Evolutionary conservation across 2,113 vertebrate genomes (phyloP).

Genomic region (Isichthys henryi): DNA sequence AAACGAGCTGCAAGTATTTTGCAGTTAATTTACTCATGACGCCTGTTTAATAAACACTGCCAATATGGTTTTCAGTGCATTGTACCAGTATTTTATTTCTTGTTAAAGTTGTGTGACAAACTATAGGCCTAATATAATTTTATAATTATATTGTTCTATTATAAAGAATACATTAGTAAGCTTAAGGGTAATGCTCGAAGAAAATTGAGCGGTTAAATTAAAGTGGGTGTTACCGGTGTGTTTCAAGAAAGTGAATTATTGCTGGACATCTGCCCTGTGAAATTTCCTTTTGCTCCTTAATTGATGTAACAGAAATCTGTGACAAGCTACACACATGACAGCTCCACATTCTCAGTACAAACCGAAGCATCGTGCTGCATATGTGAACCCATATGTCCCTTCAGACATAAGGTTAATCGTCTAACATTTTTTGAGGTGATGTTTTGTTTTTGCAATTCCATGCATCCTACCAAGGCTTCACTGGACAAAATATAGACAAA

Average conservation of each 20-base stretch:
- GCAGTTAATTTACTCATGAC: not conserved
- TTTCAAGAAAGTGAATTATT: constrained; percentile 32
- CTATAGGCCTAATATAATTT: not conserved
- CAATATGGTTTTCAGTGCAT: not conserved
- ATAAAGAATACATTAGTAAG: not conserved
- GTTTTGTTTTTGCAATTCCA: not conserved
- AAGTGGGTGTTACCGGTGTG: constrained; percentile 31
- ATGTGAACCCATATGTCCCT: not conserved
- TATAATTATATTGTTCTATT: not conserved
- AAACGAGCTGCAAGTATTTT: not conserved
- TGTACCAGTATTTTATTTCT: not conserved
- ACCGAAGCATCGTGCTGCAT: not conserved
- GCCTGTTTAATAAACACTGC: not conserved
- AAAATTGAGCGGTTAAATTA: constrained; percentile 10
- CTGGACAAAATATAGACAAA: not conserved
- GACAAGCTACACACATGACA: not conserved
- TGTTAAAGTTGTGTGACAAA: not conserved
- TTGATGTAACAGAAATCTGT: not conserved
- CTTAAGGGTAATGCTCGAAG: not conserved
- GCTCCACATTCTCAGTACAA: not conserved
- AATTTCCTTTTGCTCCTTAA: constrained; percentile 31
- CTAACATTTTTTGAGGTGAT: not conserved
- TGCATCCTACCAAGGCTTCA: not conserved
- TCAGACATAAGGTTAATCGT: not conserved
- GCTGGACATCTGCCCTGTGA: constrained; percentile 41